Evolutionary conservation across 2,888 invertebrate species (phyloP), one percentile per base, ranked within the genome.

Genomic region (Torymus aiolomorphi): DNA sequence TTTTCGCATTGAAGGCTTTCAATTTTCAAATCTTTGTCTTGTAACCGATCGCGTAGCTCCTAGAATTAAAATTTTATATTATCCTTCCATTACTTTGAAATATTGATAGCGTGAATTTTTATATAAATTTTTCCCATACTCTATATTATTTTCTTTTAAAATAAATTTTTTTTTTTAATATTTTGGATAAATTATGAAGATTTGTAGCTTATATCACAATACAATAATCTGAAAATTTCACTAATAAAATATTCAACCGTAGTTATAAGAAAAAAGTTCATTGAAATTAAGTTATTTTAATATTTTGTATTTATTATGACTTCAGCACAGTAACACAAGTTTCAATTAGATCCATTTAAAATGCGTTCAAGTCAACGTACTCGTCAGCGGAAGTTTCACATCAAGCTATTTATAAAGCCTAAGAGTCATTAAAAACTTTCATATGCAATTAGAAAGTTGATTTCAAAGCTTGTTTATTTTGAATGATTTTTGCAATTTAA

Each of bases 21-120:
- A 10, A 92, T 90, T 81, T 91, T 91, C 62, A 90, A 88, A 56
- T 91, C 90, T 77, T 87, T 88, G 61, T 90, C 87, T 51, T 85
- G 81, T 14, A 91, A 82, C 73, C 90, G 86, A 18, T 88, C 87
- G 72, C 86, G 86, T 51, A 90, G 79, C 76, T 89, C 87, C 90
- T 90, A 70, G 2, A 77, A 76, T 75, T 31, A 12, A 24, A 54
- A 24, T 20, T 51, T 20, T 57, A 57, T 16, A 70, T 16, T 42
- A 42, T 42, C 42, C 42, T 42, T 8, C 8, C 8, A 42, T 8
- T 42, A 8, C 42, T 42, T 42, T 42, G 42, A 42, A 42, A 42
- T 8, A 8, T 42, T 42, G 42, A 42, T 42, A 42, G 5, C 5
- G 8, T 31, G 12, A 24, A 54, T 52, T 20, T 51, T 20, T 57